phyloP scores from a whole-genome alignment of 2,797 vertebrate species.

The Oophaga sylvatica region DNA sequence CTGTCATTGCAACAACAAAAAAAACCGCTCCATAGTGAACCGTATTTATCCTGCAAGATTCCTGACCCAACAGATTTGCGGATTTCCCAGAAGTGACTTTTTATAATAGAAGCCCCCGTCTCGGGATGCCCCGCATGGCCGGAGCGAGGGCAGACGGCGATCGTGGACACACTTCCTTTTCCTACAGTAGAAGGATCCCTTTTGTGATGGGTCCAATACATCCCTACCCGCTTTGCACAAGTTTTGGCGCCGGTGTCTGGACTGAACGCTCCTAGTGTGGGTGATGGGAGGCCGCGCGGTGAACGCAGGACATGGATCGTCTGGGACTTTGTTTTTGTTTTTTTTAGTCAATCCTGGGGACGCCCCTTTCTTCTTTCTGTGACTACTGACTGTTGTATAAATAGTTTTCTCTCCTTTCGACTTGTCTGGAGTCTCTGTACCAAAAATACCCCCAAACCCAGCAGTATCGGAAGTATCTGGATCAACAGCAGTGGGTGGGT shows the following conservation, averaged over 20 bases:
- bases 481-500: neutral
- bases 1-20: neutral
- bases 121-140: neutral
- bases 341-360: slow-evolving; percentile 24
- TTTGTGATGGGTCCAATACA: neutral
- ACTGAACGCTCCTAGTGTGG: neutral
- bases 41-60: neutral
- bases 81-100: neutral
- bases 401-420: slow-evolving; percentile 82
- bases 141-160: neutral
- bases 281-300: neutral
- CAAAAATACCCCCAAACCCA: neutral
- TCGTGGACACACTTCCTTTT: no score
- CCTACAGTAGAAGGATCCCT: neutral
- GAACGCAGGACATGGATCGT: neutral
- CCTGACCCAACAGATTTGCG: neutral
- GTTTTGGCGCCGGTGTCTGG: neutral
- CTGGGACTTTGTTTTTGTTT: neutral
- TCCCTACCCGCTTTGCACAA: neutral
- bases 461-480: no score
- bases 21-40: neutral
- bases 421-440: slow-evolving; percentile 61
- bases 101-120: slow-evolving; percentile 1
- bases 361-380: slow-evolving; percentile 83
- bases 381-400: slow-evolving; percentile 86